These are phyloP conservation scores for Lepilemur ruficaudatus DNA, from an alignment of 2,797 vertebrate species.

Conservation along the genomic window DNA sequence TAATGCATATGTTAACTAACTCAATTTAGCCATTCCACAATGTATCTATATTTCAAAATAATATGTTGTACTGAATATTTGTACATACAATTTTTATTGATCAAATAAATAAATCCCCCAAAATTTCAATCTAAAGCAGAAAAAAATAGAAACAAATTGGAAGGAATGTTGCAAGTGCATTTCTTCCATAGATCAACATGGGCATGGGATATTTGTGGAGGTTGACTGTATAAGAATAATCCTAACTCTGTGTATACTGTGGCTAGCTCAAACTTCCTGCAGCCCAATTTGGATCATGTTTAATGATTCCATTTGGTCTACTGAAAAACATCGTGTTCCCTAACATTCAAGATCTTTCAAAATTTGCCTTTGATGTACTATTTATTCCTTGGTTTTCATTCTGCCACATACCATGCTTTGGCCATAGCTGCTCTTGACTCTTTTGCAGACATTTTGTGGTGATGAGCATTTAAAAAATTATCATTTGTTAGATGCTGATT, in stretches of 20 bases:
- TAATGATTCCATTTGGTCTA: neutral
- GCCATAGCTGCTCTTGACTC: neutral
- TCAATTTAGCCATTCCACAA: neutral
- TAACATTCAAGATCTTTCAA: neutral
- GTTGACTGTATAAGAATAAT: neutral
- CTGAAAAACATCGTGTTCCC: neutral
- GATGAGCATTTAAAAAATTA: neutral
- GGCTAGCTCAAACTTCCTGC: neutral
- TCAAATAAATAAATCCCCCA: neutral
- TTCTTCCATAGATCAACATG: neutral
- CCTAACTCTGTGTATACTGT: neutral
- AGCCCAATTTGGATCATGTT: neutral
- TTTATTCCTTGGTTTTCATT: slow-evolving; percentile 16
- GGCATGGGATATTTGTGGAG: neutral
- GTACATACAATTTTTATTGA: neutral
- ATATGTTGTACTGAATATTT: neutral
- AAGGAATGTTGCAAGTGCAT: neutral
- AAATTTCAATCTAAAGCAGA: neutral
- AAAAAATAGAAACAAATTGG: neutral
- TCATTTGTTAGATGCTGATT: neutral
- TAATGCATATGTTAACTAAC: neutral
- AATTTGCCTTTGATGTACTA: neutral
- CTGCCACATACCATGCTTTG: neutral
- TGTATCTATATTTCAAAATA: neutral
- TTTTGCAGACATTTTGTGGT: neutral